Base-by-base conservation (phyloP, 2,113 vertebrate genomes). In the Spheniscus mendiculus region DNA sequence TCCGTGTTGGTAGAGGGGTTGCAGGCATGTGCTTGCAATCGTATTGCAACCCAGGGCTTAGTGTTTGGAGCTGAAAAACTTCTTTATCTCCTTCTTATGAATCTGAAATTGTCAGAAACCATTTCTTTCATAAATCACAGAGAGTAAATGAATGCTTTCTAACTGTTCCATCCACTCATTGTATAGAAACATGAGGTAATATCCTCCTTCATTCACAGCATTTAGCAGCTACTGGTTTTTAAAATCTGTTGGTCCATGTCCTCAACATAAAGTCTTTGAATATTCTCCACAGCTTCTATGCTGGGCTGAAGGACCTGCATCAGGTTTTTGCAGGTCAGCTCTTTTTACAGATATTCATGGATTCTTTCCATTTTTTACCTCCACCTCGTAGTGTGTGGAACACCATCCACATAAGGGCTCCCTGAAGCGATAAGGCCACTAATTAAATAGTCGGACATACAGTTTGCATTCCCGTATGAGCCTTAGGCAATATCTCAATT, bases 41-140 rank as follows among this genome's bases (percentile, higher is more conserved):
- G 0, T 58, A 53, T 59, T 0, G 0, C 26, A 94, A 70, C 13
- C 2, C 34, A 53, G n/a, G 10, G 19, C 15, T 30, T 38, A 61
- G 36, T 53, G 29, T 55, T 36, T 30, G 22, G n/a, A 83, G 21
- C 4, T 30, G 10, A 90, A 90, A 78, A 58, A 17, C 14, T 9
- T 47, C 34, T 52, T 70, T 79, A 12, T 66, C 32, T 83, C 53
- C 1, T 2, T 82, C 23, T 61, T 73, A 87, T 5, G 16, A 70
- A 66, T 70, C 22, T 87, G 17, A 93, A 93, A 83, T 53, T 73
- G 7, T 58, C 76, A 92, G 44, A 77, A 83, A 73, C 14, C 2
- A 16, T 65, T 92, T 78, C 34, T 79, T 90, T 77, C 45, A n/a
- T 34, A 89, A 91, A 45, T 63, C 22, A 9, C 15, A 81, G 15